Evolutionary conservation across 2,888 invertebrate species (phyloP), one percentile per base, ranked within the genome.

Genomic region (Schrankia costaestrigalis): DNA sequence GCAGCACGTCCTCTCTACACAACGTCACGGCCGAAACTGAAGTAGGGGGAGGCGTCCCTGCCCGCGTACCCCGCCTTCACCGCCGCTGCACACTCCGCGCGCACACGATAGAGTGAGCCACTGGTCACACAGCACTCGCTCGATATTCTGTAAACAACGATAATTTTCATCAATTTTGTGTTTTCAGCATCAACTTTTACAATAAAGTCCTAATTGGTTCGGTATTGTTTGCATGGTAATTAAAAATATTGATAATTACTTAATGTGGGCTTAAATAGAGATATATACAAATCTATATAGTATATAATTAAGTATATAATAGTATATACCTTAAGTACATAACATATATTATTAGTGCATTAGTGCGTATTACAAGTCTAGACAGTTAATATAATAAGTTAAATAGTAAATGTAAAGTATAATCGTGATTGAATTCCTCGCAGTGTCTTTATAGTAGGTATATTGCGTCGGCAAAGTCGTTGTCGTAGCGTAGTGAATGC

Each of bases 71-170:
- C 56, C 57, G 63, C 65, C 48, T 50, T 28, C 27, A 27, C 37
- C 26, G 2, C 26, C 26, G 33, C 26, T 31, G 30, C 30, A 17
- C 41, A 45, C 41, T 56, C 28, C 59, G 57, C 67, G 65, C 56
- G 56, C 49, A 64, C 61, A 78, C 85, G 79, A 75, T 66, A 85
- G 87, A 87, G 84, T 46, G 83, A 85, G 85, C 85, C 71, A 83
- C 80, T 45, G 60, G 81, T 77, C 50, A 59, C 56, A 68, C 71
- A 74, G 76, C 78, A 73, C 77, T 72, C 81, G 85, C 71, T 84
- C 85, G 76, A 86, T 87, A 86, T 83, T 70, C 85, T 86, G 85
- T 85, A 85, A 85, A 85, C 83, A 84, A 83, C 68, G 71, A 75
- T 78, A 76, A 77, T 79, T 82, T 81, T 81, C 77, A 80, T 71